Base-by-base conservation (phyloP, 2,113 vertebrate genomes). In the Nanger granti region DNA sequence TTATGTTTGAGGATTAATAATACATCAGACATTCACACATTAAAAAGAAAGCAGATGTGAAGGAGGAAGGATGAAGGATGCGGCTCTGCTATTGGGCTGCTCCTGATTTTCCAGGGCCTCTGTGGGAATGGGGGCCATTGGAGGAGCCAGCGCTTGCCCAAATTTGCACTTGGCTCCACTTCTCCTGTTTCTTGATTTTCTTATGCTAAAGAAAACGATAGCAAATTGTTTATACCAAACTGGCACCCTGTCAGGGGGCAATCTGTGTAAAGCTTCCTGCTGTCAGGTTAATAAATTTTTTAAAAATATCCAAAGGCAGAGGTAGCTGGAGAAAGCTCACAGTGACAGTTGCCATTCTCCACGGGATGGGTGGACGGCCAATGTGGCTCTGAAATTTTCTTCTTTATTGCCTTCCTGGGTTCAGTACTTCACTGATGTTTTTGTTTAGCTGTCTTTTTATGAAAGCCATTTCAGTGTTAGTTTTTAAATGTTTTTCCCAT, bases 281-380 rank as follows among this genome's bases (percentile, higher is more conserved):
- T 99, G 99, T 99, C 98, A 99, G 98, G 98, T 99, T 99, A 99
- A 99, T 99, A 98, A 99, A 99, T 99, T 98, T 99, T 98, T 99
- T 0, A 98, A 98, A 99, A 99, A 99, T 99, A 99, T 99, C 99
- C 98, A 98, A 98, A 98, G 99, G 99, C 99, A 98, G 98, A 98
- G 98, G 98, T 99, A 98, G 97, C 98, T 98, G 97, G 98, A 99
- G 99, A 98, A 98, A 98, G 98, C 97, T 97, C 98, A 97, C 96
- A 98, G 98, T 99, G 98, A 99, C 98, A 98, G 98, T 98, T 99
- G 98, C 98, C 97, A 98, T 98, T 99, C 99, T 98, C 98, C 98
- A 96, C 98, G 84, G 93, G 98, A 99, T 99, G 98, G 98, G 98
- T 99, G 93, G 98, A 99, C 98, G 98, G 97, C 98, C 92, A 88